A percentile compares a stretch with the other conserved stretches of the same genome.
phyloP scores from a whole-genome alignment of 2,113 vertebrate genomes.

The Cebus imitator region DNA sequence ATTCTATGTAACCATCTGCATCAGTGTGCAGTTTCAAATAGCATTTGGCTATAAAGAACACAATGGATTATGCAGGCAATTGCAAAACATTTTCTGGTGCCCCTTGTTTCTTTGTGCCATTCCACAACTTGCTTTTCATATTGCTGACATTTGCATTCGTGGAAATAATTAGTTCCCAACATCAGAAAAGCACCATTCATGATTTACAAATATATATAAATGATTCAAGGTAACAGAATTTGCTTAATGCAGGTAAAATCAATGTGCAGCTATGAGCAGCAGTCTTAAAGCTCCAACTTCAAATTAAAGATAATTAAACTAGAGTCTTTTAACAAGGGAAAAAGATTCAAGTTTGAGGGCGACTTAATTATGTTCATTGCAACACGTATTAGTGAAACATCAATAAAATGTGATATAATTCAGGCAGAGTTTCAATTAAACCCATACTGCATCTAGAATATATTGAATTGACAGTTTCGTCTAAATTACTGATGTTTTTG shows the following conservation, averaged over 20 bases:
- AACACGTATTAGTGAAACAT: conserved; percentile 72
- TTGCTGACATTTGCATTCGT: conserved; percentile 79
- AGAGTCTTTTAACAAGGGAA: conserved; percentile 71
- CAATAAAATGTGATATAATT: conserved; percentile 72
- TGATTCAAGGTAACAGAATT: conserved; percentile 78
- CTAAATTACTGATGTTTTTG: conserved; percentile 63
- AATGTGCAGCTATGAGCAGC: conserved; percentile 50
- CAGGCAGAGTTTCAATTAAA: conserved; percentile 73
- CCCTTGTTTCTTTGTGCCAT: conserved; percentile 76
- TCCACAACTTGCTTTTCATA: conserved; percentile 72
- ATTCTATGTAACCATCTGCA: neutral
- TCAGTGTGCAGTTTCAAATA: neutral
- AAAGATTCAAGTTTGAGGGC: conserved; percentile 73
- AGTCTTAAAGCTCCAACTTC: conserved; percentile 57
- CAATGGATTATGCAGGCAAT: conserved; percentile 3
- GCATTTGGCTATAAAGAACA: conserved; percentile 42
- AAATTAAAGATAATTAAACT: conserved; percentile 73
- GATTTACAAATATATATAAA: conserved; percentile 77
- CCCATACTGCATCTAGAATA: conserved; percentile 38
- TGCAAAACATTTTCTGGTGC: conserved; percentile 40
- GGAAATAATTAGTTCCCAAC: conserved; percentile 78
- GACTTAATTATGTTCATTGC: conserved; percentile 75
- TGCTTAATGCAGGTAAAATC: conserved; percentile 67
- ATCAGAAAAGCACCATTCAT: conserved; percentile 73
- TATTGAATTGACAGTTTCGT: conserved; percentile 64